Conservation (phyloP, 2,797 vertebrate genomes). For the Spinibarbus caldwelli region DNA sequence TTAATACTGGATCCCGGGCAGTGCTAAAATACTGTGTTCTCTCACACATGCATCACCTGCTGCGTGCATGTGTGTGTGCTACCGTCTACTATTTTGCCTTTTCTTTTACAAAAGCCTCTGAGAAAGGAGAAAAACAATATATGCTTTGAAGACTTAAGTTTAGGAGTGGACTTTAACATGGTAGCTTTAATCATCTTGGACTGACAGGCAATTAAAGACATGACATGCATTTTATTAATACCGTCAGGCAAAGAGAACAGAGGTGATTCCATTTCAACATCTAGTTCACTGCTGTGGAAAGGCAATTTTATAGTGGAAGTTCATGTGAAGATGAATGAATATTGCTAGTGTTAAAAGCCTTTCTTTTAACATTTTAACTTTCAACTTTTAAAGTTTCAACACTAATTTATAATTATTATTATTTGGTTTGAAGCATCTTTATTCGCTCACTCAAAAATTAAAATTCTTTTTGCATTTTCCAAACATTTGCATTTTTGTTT, state of each 20-base stretch:
- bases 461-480: background rate
- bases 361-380: no score
- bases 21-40: slow-evolving; percentile 35
- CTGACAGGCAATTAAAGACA: slow-evolving; percentile 43
- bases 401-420: background rate
- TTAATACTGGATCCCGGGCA: slow-evolving; percentile 17
- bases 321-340: background rate
- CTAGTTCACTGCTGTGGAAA: background rate
- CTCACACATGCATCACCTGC: slow-evolving; percentile 24
- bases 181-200: slow-evolving; percentile 24
- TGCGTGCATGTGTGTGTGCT: slow-evolving; percentile 5
- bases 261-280: background rate
- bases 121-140: slow-evolving; percentile 15
- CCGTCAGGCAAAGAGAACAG: background rate
- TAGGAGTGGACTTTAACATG: slow-evolving; percentile 2
- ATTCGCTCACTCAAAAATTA: background rate
- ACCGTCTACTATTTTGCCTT: background rate
- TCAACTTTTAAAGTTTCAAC: background rate
- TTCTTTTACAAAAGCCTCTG: background rate
- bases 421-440: no score
- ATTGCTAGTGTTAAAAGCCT: background rate
- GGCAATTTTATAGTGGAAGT: background rate
- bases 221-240: slow-evolving; percentile 13
- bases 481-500: background rate
- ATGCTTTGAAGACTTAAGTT: slow-evolving; percentile 24